Evolutionary conservation across 2,113 vertebrate genomes (phyloP).

Genomic region (human): GRCh38 chr16:5906001-5906500

Average conservation of each 20-base stretch:
- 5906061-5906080: not conserved
- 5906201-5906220: not conserved
- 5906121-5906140: not conserved
- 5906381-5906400: not conserved
- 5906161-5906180: not conserved
- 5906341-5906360: not conserved
- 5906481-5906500: not conserved
- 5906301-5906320: not conserved
- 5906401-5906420: too few species aligned
- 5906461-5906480: not conserved
- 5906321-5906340: not conserved
- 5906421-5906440: not conserved
- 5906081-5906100: not conserved
- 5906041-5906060: accelerated
- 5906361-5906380: not conserved
- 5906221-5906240: not conserved
- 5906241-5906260: not conserved
- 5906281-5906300: not conserved
- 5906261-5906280: not conserved
- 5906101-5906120: not conserved
- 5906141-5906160: not conserved
- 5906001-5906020: too few species aligned
- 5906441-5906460: not conserved
- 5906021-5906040: not conserved
- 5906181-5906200: not conserved